These are phyloP conservation scores for Cottoperca gobio DNA, from an alignment of 2,797 vertebrate genomes.

Conservation along the genomic window DNA sequence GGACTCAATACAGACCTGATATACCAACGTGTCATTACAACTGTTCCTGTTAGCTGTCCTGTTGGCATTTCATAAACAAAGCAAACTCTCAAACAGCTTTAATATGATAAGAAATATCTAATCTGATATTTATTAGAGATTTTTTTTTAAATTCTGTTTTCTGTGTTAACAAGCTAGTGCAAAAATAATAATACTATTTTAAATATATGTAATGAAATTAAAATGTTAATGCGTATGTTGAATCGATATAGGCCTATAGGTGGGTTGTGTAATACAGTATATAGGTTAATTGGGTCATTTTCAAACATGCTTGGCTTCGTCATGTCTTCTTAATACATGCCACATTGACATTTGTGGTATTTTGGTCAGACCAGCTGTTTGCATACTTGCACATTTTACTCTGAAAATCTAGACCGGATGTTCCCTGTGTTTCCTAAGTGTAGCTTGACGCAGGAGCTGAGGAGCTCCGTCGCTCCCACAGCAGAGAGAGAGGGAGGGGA, in stretches of 20 bases:
- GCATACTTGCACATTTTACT: slow-evolving; percentile 16
- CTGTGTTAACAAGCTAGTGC: not conserved
- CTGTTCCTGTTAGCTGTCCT: not conserved
- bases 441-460: slow-evolving; percentile 52
- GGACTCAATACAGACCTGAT: too few species aligned
- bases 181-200: not conserved
- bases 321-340: too few species aligned
- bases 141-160: too few species aligned
- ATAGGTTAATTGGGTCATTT: not conserved
- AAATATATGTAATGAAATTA: not conserved
- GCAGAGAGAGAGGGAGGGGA: slow-evolving; percentile 75
- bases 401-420: slow-evolving; percentile 53
- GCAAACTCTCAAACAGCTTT: not conserved
- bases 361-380: not conserved
- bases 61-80: too few species aligned
- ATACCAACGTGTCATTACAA: not conserved
- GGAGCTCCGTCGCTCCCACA: slow-evolving; percentile 70
- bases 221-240: not conserved
- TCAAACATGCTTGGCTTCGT: not conserved
- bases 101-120: too few species aligned
- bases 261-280: not conserved
- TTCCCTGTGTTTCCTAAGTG: not conserved
- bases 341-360: too few species aligned
- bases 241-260: not conserved
- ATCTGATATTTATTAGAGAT: not conserved